Evolutionary conservation across 2,888 invertebrate species (phyloP), one percentile per base, ranked within the genome.

Genomic region (Calameuta filiformis): DNA sequence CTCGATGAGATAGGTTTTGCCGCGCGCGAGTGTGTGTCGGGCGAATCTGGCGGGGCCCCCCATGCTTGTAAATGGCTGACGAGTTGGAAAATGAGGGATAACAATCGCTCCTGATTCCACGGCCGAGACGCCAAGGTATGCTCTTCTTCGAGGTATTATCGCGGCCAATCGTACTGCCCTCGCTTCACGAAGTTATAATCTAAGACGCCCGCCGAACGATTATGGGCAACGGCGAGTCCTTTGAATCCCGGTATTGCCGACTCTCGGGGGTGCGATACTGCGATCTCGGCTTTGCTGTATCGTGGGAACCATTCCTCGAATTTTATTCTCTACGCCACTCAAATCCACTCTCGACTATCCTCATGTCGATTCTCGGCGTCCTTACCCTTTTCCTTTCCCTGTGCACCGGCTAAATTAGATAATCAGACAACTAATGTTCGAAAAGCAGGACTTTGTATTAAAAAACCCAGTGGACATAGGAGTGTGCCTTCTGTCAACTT

Each of bases 41-140:
- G 80, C 82, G 83, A 87, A 85, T 85, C 86, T 85, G 86, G 87
- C 87, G 85, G 87, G 88, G 84, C 84, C 86, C 87, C 83, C 85
- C 87, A 85, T 87, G 85, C 80, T 87, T 82, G 84, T 83, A 86
- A 89, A 89, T 87, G 89, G 87, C 89, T 87, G 88, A 88, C 85
- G 85, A 84, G 83, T 83, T 83, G 83, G 84, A 82, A 82, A 85
- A 88, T 87, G 87, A 89, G 86, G 84, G 83, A 85, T 84, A 85
- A 83, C 83, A 82, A 80, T 80, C 79, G 76, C 83, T 83, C 83
- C 79, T 87, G 84, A 87, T 86, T 85, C 81, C 79, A 82, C 83
- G 80, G 84, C 82, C 75, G 77, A 79, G 80, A 85, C 79, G 82
- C 81, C 81, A 80, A 87, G 85, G 84, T 86, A 85, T 83, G 86